A percentile compares a stretch with the other conserved stretches of the same genome.
phyloP scores from a whole-genome alignment of 2,113 vertebrate genomes.

The Pseudois nayaur region DNA sequence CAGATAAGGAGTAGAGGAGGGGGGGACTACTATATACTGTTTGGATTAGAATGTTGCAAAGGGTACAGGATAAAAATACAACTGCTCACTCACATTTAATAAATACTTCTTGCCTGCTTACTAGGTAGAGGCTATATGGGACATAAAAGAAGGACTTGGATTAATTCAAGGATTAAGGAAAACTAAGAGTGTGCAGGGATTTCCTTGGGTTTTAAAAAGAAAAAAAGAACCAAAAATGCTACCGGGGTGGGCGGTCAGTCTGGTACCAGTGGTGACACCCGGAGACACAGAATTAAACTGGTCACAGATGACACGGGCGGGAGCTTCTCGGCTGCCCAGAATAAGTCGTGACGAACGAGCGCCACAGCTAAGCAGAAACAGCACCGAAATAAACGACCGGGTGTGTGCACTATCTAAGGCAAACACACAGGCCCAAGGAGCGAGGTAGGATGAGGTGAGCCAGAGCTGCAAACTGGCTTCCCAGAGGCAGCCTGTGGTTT shows the following conservation, averaged over 20 bases:
- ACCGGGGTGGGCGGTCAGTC: rapidly evolving
- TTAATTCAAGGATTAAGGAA: background rate
- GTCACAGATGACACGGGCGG: background rate
- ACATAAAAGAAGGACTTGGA: background rate
- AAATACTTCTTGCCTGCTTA: background rate
- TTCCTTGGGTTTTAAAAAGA: background rate
- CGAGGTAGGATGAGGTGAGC: background rate
- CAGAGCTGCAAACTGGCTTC: background rate
- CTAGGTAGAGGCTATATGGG: background rate
- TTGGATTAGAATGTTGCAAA: background rate
- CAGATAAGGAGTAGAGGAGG: background rate
- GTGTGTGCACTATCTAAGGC: background rate
- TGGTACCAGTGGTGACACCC: background rate
- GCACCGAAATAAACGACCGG: background rate
- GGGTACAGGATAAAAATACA: background rate
- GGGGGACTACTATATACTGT: background rate
- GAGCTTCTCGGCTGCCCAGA: background rate
- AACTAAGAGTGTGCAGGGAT: background rate
- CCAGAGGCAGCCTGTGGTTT: slow-evolving; percentile 1
- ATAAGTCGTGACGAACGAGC: background rate
- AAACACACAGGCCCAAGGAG: background rate
- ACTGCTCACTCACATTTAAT: background rate
- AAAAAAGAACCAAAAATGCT: background rate
- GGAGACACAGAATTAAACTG: background rate
- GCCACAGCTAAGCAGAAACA: background rate